A percentile compares a stretch with the other conserved stretches of the same genome.
phyloP scores from a whole-genome alignment of 1,140 invertebrate genomes.

The Drosophila micromelanica region DNA sequence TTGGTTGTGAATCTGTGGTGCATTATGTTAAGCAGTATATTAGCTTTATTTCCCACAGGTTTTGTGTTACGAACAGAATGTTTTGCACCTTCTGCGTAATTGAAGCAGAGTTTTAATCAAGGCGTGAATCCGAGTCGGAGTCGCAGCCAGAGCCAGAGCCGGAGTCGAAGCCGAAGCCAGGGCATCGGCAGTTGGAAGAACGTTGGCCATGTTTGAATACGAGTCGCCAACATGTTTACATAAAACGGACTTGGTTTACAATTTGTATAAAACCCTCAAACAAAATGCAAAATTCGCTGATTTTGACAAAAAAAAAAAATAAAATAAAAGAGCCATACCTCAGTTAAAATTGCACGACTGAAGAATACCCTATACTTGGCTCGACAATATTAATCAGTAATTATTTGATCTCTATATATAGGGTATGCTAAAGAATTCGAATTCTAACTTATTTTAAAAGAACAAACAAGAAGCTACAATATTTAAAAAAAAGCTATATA shows the following conservation, averaged over 20 bases:
- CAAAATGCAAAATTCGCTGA: conserved; percentile 53
- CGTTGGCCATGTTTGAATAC: conserved; percentile 70
- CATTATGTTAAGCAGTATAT: conserved; percentile 49
- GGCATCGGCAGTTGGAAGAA: conserved; percentile 21
- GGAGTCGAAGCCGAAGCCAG: not conserved
- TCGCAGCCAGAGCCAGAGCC: not conserved
- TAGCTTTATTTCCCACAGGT: conserved; percentile 81
- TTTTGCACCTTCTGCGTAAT: conserved; percentile 64
- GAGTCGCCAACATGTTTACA: conserved; percentile 82
- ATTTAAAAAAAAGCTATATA: too few relatives aligned
- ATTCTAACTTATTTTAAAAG: too few relatives aligned
- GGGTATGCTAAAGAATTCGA: too few relatives aligned
- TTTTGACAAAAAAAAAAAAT: conserved; percentile 36
- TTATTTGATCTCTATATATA: too few relatives aligned
- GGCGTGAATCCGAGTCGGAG: conserved; percentile 1
- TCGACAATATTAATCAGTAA: too few relatives aligned
- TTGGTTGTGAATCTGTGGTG: conserved; percentile 28
- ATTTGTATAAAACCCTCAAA: conserved; percentile 57
- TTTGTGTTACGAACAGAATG: conserved; percentile 65
- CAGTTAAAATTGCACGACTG: not conserved
- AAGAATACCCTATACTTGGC: too few relatives aligned
- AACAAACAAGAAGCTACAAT: too few relatives aligned
- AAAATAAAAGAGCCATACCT: not conserved
- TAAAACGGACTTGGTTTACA: conserved; percentile 76
- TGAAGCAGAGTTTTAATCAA: conserved; percentile 50